Evolutionary conservation across 2,888 invertebrate species (phyloP).

Genomic region (Melolontha melolontha): DNA sequence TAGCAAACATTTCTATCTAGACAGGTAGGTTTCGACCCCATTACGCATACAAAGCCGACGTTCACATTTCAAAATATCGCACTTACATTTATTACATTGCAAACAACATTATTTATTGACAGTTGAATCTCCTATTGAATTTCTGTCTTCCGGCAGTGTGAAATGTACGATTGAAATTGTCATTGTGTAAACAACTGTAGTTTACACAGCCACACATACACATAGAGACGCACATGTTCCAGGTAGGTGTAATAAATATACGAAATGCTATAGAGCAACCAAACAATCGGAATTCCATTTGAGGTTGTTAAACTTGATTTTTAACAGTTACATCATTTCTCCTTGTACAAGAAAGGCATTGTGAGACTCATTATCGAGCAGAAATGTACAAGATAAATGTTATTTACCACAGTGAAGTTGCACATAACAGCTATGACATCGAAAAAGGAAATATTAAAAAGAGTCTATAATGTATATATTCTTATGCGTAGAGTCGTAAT

Average conservation of each 20-base stretch:
- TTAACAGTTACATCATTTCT: constrained; percentile 28
- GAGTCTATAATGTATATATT: not conserved
- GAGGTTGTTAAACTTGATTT: constrained; percentile 32
- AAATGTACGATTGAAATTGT: constrained; percentile 21
- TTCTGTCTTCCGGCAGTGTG: constrained; percentile 32
- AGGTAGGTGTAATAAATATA: constrained; percentile 1
- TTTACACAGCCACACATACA: not conserved
- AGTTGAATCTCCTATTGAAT: constrained; percentile 20
- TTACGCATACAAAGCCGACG: constrained; percentile 15
- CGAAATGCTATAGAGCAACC: constrained; percentile 3
- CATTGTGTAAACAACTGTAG: constrained; percentile 5
- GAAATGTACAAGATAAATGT: constrained; percentile 8
- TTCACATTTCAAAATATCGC: constrained; percentile 22
- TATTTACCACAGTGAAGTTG: constrained; percentile 8
- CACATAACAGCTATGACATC: not conserved
- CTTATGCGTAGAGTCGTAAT: not conserved
- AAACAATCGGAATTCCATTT: constrained; percentile 28
- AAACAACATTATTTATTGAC: constrained; percentile 21
- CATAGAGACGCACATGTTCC: not conserved
- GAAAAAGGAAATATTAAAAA: constrained; percentile 19
- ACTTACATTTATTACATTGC: constrained; percentile 13
- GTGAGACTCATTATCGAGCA: constrained; percentile 23
- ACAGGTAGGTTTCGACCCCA: not conserved
- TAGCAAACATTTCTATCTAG: too few species aligned
- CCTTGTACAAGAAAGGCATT: constrained; percentile 27